A percentile compares a stretch with the other conserved stretches of the same genome.
Evolutionary conservation across 2,888 invertebrate genomes (phyloP).

Genomic region (Boloria euphrosyne): DNA sequence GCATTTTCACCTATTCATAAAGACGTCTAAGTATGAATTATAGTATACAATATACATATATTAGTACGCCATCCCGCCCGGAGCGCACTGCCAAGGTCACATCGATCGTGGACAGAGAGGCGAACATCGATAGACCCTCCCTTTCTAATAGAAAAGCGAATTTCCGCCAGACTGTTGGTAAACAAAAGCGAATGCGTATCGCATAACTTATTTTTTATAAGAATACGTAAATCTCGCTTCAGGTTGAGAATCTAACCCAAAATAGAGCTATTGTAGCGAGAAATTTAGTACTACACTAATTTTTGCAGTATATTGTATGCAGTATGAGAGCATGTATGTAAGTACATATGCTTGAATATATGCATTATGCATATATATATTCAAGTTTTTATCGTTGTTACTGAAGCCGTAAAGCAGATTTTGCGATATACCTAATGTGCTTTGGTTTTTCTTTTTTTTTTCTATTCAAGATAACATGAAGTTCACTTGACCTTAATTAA

Average conservation of each 20-base stretch:
- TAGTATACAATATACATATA: constrained; percentile 22
- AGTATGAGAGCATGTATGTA: too few relatives aligned
- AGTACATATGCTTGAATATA: too few relatives aligned
- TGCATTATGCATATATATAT: too few relatives aligned
- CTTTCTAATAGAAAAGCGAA: constrained; percentile 30
- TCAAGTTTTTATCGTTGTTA: too few relatives aligned
- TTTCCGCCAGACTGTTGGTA: constrained; percentile 54
- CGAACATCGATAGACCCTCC: constrained; percentile 28
- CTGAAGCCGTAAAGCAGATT: too few relatives aligned
- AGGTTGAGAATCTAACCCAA: background rate
- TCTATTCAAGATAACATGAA: background rate
- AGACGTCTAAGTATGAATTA: constrained; percentile 34
- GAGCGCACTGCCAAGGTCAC: constrained; percentile 70
- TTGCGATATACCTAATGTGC: background rate
- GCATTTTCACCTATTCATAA: constrained; percentile 33
- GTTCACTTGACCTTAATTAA: constrained; percentile 16
- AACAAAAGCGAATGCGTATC: constrained; percentile 47
- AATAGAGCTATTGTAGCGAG: background rate
- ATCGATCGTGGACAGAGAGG: constrained; percentile 62
- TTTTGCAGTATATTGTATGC: too few relatives aligned
- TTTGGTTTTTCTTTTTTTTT: background rate
- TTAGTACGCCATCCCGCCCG: constrained; percentile 46
- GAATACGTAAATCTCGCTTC: background rate
- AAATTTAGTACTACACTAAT: too few relatives aligned
- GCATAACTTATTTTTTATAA: background rate